A percentile compares a stretch with the other conserved stretches of the same genome.
Evolutionary conservation across 2,113 vertebrate species (phyloP).

Genomic region (Natator depressus): DNA sequence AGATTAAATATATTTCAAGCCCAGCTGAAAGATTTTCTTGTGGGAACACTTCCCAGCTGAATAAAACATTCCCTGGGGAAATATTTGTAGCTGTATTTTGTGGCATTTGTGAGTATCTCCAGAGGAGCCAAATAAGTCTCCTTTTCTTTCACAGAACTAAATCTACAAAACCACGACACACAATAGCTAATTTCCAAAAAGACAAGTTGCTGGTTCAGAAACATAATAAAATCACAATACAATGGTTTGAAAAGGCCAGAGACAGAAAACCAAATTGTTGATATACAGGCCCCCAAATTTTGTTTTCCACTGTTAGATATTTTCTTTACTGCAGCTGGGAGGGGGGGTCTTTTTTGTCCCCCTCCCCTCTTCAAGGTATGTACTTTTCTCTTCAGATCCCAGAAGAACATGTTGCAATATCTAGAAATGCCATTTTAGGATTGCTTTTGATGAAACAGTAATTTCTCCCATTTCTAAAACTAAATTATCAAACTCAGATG

Average conservation of each 20-base stretch:
- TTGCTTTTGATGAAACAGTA: background rate
- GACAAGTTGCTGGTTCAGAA: background rate
- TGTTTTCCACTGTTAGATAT: fast-evolving
- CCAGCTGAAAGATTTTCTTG: constrained; percentile 70
- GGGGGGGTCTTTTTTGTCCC: background rate
- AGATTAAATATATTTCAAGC: constrained; percentile 78
- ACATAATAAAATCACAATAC: background rate
- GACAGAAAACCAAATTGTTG: background rate
- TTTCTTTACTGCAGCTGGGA: background rate
- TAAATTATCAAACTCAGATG: background rate
- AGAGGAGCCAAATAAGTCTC: constrained; percentile 30
- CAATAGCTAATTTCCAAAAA: constrained; percentile 9
- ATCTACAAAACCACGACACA: background rate
- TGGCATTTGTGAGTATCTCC: constrained; percentile 45
- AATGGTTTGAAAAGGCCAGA: background rate
- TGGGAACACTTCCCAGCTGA: constrained; percentile 75
- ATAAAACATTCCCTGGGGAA: constrained; percentile 73
- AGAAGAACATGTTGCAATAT: background rate
- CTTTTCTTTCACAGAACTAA: constrained; percentile 43
- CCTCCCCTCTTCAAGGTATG: background rate
- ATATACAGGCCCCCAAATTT: background rate
- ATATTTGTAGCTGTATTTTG: constrained; percentile 63
- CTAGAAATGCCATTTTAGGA: background rate
- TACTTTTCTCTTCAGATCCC: background rate
- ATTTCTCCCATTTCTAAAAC: background rate